Evolutionary conservation across 2,888 invertebrate species (phyloP), one percentile per base, ranked within the genome.

Genomic region (Euplagia quadripunctaria): DNA sequence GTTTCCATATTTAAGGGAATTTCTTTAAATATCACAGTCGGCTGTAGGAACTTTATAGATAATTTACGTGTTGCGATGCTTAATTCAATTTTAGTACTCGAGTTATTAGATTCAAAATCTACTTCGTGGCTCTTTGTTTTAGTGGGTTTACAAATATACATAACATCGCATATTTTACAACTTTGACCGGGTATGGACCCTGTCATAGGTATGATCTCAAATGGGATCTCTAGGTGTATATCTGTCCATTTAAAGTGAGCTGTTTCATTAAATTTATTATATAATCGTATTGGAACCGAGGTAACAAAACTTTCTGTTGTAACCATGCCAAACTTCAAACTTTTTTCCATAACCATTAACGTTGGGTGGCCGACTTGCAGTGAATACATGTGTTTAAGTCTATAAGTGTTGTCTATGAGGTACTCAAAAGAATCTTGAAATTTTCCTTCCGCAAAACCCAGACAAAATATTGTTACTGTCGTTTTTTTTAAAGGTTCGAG

Each of bases 281-380:
- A 85, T 79, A 96, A 91, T 86, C 85, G 89, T 64, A 95, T 78
- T 2, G 94, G 93, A 6, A 93, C 92, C 8, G 93, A 92, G n/a
- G 91, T 91, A 4, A 94, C 75, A 79, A 94, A 95, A 79, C 82
- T 87, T 80, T 96, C 96, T 67, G 88, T 89, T 20, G 93, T 92
- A 12, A 93, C 91, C 95, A 95, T 95, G n/a, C 96, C 96, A 83
- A 95, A 95, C 78, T 94, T 96, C 64, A 95, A 82, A 74, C 65
- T 81, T 80, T 88, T 92, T 4, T 95, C 95, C 74, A 82, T 82
- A 74, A 94, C 68, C 79, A 87, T 86, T 72, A 95, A 85, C 66
- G 84, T 83, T 14, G 95, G 92, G 76, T 89, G 89, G 61, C 87
- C 90, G 8, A 93, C 91, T 84, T 91, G 85, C 73, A 94, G 82